Evolutionary conservation across 2,797 vertebrate genomes (phyloP).

Genomic region (Lycodopsis pacificus): DNA sequence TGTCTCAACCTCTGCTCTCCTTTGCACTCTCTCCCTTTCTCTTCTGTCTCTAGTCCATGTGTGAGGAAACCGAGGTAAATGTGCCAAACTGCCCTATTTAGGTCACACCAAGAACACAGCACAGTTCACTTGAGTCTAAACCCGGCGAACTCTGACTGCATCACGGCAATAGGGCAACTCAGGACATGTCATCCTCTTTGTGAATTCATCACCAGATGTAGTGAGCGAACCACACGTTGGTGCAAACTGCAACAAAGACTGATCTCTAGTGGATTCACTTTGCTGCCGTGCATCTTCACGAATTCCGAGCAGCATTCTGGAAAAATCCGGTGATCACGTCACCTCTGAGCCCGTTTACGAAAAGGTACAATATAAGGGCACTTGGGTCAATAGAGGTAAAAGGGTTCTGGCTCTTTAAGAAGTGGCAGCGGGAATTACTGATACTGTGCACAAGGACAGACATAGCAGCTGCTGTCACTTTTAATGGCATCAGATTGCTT

Average conservation of each 20-base stretch:
- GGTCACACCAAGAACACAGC: conserved; percentile 65
- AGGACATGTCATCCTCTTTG: conserved; percentile 38
- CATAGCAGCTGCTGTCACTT: conserved; percentile 82
- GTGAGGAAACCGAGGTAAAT: conserved; percentile 73
- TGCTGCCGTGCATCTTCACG: conserved; percentile 6
- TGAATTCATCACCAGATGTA: conserved; percentile 39
- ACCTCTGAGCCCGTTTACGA: conserved; percentile 14
- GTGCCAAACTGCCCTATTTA: conserved; percentile 75
- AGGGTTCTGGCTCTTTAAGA: conserved; percentile 78
- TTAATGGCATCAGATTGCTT: conserved; percentile 80
- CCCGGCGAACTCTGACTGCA: conserved; percentile 55
- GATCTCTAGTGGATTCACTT: conserved; percentile 4
- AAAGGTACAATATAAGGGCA: conserved; percentile 22
- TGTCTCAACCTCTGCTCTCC: conserved; percentile 52
- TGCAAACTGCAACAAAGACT: conserved; percentile 17
- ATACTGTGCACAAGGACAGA: conserved; percentile 71
- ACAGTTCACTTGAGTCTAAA: conserved; percentile 59
- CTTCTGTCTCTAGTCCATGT: conserved; percentile 32
- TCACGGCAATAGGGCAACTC: conserved; percentile 43
- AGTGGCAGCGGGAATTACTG: conserved; percentile 65
- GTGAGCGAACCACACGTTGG: conserved; percentile 15
- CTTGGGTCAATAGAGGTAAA: conserved; percentile 60
- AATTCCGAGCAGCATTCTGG: background rate
- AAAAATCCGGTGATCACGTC: conserved; percentile 25
- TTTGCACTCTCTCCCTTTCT: conserved; percentile 49